Percentiles rank a stretch among this genome's conserved stretches.
These are phyloP conservation scores for Metallyticus violacea DNA, from an alignment of 2,888 invertebrate genomes.

Conservation along the genomic window DNA sequence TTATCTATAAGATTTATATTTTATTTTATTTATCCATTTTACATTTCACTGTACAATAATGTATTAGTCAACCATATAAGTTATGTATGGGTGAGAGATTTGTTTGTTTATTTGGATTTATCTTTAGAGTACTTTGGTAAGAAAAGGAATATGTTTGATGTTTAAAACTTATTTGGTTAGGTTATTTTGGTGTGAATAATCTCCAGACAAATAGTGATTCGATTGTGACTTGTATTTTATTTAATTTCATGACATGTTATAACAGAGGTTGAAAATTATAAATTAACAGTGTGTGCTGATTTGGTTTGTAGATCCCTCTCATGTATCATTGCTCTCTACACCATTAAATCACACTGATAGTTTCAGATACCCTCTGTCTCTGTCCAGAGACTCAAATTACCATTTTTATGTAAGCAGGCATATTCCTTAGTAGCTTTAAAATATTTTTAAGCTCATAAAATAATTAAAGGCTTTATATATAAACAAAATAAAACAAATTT, in stretches of 20 bases:
- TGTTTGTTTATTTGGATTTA: too few relatives aligned
- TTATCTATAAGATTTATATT: background rate
- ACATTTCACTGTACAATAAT: background rate
- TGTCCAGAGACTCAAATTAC: background rate
- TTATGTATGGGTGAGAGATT: background rate
- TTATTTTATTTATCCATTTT: background rate
- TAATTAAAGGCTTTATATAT: background rate
- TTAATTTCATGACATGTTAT: background rate
- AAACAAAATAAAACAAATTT: background rate
- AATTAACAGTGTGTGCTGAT: background rate
- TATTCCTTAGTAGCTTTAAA: background rate
- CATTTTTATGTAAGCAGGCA: background rate
- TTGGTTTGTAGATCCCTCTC: too few relatives aligned
- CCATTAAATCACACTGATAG: background rate
- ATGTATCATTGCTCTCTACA: too few relatives aligned
- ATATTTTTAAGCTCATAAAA: background rate
- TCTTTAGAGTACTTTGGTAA: background rate
- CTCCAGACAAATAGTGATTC: background rate
- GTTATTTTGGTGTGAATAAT: background rate
- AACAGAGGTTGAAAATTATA: background rate
- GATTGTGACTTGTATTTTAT: background rate
- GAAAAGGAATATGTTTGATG: background rate
- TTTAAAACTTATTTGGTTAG: background rate
- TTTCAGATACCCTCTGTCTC: too few relatives aligned
- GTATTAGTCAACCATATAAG: background rate